Conservation (phyloP, 2,113 vertebrate species). For the Amblyopsis rosae region DNA sequence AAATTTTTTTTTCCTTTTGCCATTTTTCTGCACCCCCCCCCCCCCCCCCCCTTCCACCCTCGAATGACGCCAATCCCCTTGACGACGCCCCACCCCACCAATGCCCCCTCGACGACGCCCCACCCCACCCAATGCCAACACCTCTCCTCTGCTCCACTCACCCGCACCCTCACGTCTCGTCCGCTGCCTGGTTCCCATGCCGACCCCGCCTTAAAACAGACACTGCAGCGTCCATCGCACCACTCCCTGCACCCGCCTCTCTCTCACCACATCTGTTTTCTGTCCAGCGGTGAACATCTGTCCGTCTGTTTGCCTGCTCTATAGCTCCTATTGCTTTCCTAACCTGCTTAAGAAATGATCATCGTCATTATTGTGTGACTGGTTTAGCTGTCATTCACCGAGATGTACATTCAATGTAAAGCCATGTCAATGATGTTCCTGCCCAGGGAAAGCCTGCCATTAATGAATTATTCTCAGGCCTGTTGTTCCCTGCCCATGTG, state of each 20-base stretch:
- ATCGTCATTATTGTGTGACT: too few relatives aligned
- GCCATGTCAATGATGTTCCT: neutral
- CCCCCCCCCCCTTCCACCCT: neutral
- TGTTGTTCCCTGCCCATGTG: constrained; percentile 23
- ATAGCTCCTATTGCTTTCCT: too few relatives aligned
- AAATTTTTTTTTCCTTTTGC: constrained; percentile 61
- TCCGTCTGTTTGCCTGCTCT: too few relatives aligned
- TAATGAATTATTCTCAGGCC: neutral
- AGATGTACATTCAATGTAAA: too few relatives aligned
- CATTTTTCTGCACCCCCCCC: constrained; percentile 17
- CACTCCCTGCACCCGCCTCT: too few relatives aligned
- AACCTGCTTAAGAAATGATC: too few relatives aligned
- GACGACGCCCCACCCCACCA: neutral
- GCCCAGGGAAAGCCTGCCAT: neutral
- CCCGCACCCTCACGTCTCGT: neutral
- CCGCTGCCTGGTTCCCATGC: neutral
- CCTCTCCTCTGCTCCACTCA: constrained; percentile 10
- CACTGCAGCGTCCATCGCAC: too few relatives aligned
- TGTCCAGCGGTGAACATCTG: too few relatives aligned
- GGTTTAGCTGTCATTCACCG: too few relatives aligned
- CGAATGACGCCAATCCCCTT: neutral
- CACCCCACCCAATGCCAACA: neutral
- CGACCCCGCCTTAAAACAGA: neutral
- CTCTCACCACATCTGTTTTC: too few relatives aligned
- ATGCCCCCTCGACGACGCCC: constrained; percentile 3